phyloP scores from a whole-genome alignment of 2,797 vertebrate species.

The Sebastes vulpes region DNA sequence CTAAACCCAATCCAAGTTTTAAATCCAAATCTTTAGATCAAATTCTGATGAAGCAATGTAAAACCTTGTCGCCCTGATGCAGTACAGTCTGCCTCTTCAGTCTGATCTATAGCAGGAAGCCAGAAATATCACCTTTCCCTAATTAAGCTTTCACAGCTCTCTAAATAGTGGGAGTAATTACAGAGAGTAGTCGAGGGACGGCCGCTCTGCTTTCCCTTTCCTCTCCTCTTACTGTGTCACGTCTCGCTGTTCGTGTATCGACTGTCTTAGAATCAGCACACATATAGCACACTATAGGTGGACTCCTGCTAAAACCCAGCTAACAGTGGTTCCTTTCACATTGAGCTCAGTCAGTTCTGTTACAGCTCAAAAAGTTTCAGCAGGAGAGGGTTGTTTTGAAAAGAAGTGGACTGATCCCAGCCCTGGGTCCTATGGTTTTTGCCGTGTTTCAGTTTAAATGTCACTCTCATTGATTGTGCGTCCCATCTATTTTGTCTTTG shows the following conservation, averaged over 20 bases:
- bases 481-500: no score
- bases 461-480: no score
- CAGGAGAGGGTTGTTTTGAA: no score
- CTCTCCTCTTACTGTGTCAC: not conserved
- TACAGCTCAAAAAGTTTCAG: no score
- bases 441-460: no score
- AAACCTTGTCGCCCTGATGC: not conserved
- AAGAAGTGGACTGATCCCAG: no score
- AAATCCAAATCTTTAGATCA: not conserved
- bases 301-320: not conserved
- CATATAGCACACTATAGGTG: not conserved
- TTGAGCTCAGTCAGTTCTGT: not conserved
- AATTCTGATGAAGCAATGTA: not conserved
- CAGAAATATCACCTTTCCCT: conserved; percentile 30
- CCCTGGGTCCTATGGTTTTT: no score
- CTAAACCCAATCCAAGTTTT: not conserved
- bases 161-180: conserved; percentile 37
- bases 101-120: conserved; percentile 4
- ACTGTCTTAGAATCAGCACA: not conserved
- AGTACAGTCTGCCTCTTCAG: not conserved
- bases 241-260: no score
- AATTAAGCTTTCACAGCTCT: conserved; percentile 42
- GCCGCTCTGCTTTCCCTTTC: not conserved
- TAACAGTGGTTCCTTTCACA: not conserved
- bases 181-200: not conserved